Conservation (phyloP, 2,888 invertebrate species). For the Leptinotarsa haldemani region DNA sequence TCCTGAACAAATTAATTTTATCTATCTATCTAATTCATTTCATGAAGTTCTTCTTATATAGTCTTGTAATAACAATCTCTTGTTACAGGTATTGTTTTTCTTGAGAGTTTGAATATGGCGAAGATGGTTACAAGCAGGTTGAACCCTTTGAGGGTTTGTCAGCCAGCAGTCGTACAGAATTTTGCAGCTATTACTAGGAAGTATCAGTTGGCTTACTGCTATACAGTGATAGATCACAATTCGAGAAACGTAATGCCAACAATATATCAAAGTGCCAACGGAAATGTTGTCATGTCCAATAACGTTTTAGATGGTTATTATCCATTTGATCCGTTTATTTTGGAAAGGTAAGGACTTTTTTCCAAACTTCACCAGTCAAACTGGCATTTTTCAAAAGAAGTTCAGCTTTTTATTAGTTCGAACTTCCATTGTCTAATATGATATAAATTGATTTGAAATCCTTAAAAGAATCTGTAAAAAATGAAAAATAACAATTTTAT, state of each 20-base stretch:
- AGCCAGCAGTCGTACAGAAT: conserved; percentile 79
- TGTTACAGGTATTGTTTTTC: conserved; percentile 79
- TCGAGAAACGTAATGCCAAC: conserved; percentile 72
- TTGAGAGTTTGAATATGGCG: conserved; percentile 85
- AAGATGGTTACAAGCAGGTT: conserved; percentile 86
- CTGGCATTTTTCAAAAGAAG: too few relatives aligned
- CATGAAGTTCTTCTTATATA: background rate
- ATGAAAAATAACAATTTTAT: too few relatives aligned
- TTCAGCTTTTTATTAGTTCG: too few relatives aligned
- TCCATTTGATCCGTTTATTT: conserved; percentile 90
- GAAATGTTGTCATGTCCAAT: conserved; percentile 58
- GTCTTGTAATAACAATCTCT: background rate
- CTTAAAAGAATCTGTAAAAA: too few relatives aligned
- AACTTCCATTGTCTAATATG: too few relatives aligned
- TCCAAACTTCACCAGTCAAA: too few relatives aligned
- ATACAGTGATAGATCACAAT: conserved; percentile 89
- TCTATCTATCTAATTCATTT: too few relatives aligned
- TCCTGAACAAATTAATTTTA: too few relatives aligned
- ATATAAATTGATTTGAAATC: too few relatives aligned
- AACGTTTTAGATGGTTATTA: conserved; percentile 76
- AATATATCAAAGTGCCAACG: conserved; percentile 68
- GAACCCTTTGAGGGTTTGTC: conserved; percentile 89
- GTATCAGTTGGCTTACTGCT: conserved; percentile 93
- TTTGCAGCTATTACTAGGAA: conserved; percentile 85
- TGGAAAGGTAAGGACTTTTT: conserved; percentile 70